A percentile compares a stretch with the other conserved stretches of the same genome.
Conservation (phyloP, 2,888 invertebrate species). For the Ceriagrion tenellum region DNA sequence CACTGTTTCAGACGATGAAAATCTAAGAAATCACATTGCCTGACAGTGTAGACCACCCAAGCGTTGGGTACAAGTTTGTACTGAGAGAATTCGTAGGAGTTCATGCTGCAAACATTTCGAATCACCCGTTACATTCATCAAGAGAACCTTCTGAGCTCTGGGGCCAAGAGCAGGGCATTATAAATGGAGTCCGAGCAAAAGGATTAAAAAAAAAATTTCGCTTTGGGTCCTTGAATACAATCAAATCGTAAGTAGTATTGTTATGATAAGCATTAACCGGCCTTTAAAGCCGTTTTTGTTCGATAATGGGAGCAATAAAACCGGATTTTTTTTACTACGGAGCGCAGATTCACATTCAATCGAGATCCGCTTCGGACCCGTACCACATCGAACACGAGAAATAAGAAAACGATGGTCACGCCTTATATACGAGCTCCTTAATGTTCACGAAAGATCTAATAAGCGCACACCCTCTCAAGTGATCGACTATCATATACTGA, state of each 20-base stretch:
- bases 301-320: conserved; percentile 34
- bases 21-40: background rate
- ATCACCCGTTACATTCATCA: background rate
- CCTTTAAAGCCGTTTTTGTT: conserved; percentile 32
- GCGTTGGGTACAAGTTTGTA: background rate
- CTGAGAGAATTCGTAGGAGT: background rate
- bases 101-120: background rate
- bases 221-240: background rate
- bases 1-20: background rate
- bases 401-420: background rate
- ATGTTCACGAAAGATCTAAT: background rate
- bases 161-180: background rate
- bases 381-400: background rate
- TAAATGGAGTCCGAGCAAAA: background rate
- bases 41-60: background rate
- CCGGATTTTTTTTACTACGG: background rate
- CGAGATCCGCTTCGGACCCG: background rate
- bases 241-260: background rate
- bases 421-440: background rate
- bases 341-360: background rate
- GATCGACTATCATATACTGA: background rate
- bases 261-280: conserved; percentile 25
- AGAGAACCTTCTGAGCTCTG: background rate
- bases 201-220: background rate
- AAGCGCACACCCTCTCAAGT: background rate